Percentiles rank a stretch among this genome's conserved stretches.
Conservation (phyloP, 2,797 vertebrate genomes). For the Parambassis ranga region DNA sequence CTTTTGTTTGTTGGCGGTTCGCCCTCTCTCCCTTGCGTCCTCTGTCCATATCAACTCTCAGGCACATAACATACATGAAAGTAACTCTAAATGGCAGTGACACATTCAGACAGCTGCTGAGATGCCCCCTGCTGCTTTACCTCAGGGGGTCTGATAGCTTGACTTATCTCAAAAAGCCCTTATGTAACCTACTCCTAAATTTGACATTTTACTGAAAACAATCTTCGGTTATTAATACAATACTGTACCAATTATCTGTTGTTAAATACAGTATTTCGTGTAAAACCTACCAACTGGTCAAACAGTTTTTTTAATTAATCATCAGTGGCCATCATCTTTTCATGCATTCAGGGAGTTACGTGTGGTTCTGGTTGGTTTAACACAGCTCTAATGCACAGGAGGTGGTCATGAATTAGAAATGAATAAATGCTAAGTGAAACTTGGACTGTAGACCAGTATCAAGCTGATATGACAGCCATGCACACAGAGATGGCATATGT, state of each 20-base stretch:
- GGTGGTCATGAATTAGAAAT: slow-evolving; percentile 61
- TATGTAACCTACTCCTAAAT: slow-evolving; percentile 9
- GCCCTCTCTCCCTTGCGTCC: neutral
- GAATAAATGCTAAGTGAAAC: slow-evolving; percentile 58
- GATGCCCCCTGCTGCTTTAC: slow-evolving; percentile 26
- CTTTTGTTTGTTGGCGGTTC: slow-evolving; percentile 2
- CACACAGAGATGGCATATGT: slow-evolving; percentile 66
- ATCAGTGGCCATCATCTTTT: slow-evolving; percentile 25
- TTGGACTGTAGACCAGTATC: slow-evolving; percentile 59
- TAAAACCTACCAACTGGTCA: neutral
- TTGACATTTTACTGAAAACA: slow-evolving; percentile 3
- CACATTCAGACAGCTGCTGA: slow-evolving; percentile 39
- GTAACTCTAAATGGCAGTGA: slow-evolving; percentile 34
- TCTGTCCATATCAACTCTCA: slow-evolving; percentile 9
- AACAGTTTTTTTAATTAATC: slow-evolving; percentile 36
- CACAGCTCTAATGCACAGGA: slow-evolving; percentile 30
- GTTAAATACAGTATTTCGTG: neutral
- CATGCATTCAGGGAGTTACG: slow-evolving; percentile 29
- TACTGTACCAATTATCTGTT: neutral
- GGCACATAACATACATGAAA: slow-evolving; percentile 26
- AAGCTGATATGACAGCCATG: slow-evolving; percentile 62
- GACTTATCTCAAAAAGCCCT: slow-evolving; percentile 32
- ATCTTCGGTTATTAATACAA: slow-evolving; percentile 5
- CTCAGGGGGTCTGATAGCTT: slow-evolving; percentile 10
- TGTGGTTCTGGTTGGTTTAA: slow-evolving; percentile 50